Evolutionary conservation across 2,888 invertebrate species (phyloP), one percentile per base, ranked within the genome.

Genomic region (Pollenia angustigena): DNA sequence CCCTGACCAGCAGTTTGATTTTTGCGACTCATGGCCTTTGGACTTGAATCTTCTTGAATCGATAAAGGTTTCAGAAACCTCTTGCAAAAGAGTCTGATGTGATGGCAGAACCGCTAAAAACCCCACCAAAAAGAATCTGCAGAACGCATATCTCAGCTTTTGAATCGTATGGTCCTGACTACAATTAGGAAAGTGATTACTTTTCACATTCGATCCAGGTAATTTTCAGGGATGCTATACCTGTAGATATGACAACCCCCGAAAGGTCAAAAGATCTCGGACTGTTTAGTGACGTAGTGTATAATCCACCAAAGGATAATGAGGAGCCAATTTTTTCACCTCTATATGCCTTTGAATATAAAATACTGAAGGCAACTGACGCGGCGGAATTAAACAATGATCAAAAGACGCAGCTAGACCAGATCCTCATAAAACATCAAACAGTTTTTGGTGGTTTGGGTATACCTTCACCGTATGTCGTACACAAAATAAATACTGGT

Each of bases 401-500:
- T 0, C 40, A 84, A 11, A 76, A 74, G 16, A 4, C 46, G 11
- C 69, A 48, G 18, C 48, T 84, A 11, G 84, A 84, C n/a, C 8
- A 52, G 6, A 44, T 81, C 3, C n/a, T 85, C 7, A 1, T 11
- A 14, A 75, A 48, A n/a, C 78, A 83, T 76, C 14, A 9, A 9
- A 10, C 11, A 0, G 72, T 85, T 1, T 85, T 79, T 64, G 66
- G 81, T 18, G 44, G 50, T 11, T 48, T 82, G 3, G 50, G 44
- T 62, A 50, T 48, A 42, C 80, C 66, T 1, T 80, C 82, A 46
- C 75, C 85, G 7, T 79, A 78, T 62, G 72, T 54, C 11, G 76
- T 58, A 0, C 92, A 92, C 64, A 48, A n/a, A 14, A 91, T 92
- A 6, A 89, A 91, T 82, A 90, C 90, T 2, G 90, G 89, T 2